Percentiles rank a stretch among this genome's conserved stretches.
phyloP scores from a whole-genome alignment of 2,797 vertebrate species.

The Bovichtus diacanthus region DNA sequence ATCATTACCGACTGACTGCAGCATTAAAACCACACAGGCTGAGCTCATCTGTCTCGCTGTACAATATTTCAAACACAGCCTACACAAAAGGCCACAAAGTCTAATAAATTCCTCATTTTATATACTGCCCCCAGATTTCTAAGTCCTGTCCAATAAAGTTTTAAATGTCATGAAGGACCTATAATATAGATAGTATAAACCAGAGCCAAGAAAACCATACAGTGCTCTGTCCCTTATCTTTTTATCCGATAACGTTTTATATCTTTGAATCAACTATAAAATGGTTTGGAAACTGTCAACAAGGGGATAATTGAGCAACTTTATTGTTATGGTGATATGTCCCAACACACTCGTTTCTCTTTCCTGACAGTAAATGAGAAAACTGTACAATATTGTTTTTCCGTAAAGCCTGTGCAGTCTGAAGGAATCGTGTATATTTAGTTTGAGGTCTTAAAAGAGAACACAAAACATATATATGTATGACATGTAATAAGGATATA shows the following conservation, averaged over 20 bases:
- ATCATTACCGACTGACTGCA: slow-evolving; percentile 62
- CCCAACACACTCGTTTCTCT: slow-evolving; percentile 91
- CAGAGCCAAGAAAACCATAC: slow-evolving; percentile 90
- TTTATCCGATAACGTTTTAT: slow-evolving; percentile 99
- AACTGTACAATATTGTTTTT: slow-evolving; percentile 60
- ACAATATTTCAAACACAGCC: slow-evolving; percentile 89
- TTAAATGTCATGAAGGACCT: slow-evolving; percentile 97
- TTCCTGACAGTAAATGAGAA: slow-evolving; percentile 92
- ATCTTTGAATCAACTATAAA: slow-evolving; percentile 98
- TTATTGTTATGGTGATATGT: slow-evolving; percentile 96
- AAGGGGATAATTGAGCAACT: slow-evolving; percentile 94
- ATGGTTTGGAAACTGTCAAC: slow-evolving; percentile 94
- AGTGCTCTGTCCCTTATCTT: slow-evolving; percentile 92
- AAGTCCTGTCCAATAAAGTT: slow-evolving; percentile 99
- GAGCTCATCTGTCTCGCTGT: slow-evolving; percentile 82
- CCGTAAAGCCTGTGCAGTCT: slow-evolving; percentile 15
- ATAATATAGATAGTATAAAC: slow-evolving; percentile 93
- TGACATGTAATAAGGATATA: neutral
- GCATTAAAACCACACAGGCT: slow-evolving; percentile 58
- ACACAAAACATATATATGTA: neutral
- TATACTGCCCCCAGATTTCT: slow-evolving; percentile 96
- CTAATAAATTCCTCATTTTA: slow-evolving; percentile 97
- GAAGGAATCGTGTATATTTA: slow-evolving; percentile 26
- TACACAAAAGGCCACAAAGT: slow-evolving; percentile 90
- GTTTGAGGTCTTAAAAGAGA: neutral